Percentiles rank a stretch among this genome's conserved stretches.
Evolutionary conservation across 1,140 invertebrate species (phyloP).

Genomic region (Stenopsyche tienmushanensis): DNA sequence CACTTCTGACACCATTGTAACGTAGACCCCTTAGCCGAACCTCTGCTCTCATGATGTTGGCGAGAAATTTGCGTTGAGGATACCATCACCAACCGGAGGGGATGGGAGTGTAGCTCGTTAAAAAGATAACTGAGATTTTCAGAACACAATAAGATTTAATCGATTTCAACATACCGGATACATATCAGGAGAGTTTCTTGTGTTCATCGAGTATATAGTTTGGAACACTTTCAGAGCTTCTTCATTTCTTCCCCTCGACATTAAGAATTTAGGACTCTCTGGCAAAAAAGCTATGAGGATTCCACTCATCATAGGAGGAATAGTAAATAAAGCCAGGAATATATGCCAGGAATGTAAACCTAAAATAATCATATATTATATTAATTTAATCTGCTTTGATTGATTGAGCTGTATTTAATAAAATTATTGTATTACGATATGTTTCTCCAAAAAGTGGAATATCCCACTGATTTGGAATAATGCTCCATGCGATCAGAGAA

Average conservation of each 20-base stretch:
- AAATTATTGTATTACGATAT: conserved; percentile 45
- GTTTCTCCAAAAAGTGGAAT: conserved; percentile 46
- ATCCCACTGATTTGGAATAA: conserved; percentile 54
- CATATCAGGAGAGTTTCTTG: conserved; percentile 57
- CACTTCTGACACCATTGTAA: no score
- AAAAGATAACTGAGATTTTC: no score
- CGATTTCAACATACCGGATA: conserved; percentile 61
- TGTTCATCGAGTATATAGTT: conserved; percentile 63
- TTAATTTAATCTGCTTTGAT: no score
- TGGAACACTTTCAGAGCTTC: conserved; percentile 65
- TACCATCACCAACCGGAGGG: no score
- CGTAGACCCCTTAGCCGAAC: no score
- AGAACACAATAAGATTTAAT: background rate
- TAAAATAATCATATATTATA: conserved; percentile 42
- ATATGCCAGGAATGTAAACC: conserved; percentile 74
- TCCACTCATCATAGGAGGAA: conserved; percentile 66
- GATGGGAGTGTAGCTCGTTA: no score
- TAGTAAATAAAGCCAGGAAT: conserved; percentile 64
- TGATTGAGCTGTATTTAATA: background rate
- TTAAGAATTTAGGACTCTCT: conserved; percentile 81
- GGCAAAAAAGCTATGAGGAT: conserved; percentile 66
- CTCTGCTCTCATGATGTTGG: no score
- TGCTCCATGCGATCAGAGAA: conserved; percentile 58
- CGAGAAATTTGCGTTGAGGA: no score
- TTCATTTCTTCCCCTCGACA: conserved; percentile 68